phyloP scores from a whole-genome alignment of 2,113 vertebrate species.

The Galeopterus variegatus region DNA sequence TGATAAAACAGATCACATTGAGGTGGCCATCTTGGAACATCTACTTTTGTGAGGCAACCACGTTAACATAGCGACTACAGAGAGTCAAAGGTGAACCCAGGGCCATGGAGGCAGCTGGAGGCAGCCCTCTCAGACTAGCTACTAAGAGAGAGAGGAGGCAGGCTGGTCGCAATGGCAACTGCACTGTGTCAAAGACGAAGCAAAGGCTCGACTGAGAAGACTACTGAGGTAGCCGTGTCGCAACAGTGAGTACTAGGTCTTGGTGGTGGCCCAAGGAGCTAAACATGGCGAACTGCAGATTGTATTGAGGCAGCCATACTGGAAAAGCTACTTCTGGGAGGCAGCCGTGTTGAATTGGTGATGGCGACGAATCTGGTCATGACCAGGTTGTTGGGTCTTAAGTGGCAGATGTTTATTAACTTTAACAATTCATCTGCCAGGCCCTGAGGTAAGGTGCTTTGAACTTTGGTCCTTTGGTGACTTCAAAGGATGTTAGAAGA shows the following conservation, averaged over 20 bases:
- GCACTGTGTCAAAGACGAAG: neutral
- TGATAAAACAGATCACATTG: neutral
- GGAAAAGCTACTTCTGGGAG: neutral
- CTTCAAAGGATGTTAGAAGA: neutral
- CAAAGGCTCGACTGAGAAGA: neutral
- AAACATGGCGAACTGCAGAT: accelerated
- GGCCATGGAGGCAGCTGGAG: neutral
- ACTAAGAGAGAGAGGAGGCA: accelerated
- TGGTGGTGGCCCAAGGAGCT: neutral
- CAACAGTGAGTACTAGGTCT: neutral
- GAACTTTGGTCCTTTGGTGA: neutral
- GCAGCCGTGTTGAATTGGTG: neutral
- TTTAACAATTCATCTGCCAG: neutral
- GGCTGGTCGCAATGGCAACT: neutral
- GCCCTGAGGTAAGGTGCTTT: neutral
- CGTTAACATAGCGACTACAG: neutral
- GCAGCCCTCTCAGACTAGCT: neutral
- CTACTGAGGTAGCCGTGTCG: neutral
- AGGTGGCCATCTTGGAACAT: neutral
- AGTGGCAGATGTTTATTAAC: slow-evolving; percentile 58
- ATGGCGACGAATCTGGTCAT: accelerated
- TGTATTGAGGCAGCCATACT: accelerated
- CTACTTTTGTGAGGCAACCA: neutral
- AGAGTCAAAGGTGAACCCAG: neutral
- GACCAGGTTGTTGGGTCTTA: neutral